Base-by-base conservation (phyloP, 2,888 invertebrate genomes). In the Phragmatobia fuliginosa region DNA sequence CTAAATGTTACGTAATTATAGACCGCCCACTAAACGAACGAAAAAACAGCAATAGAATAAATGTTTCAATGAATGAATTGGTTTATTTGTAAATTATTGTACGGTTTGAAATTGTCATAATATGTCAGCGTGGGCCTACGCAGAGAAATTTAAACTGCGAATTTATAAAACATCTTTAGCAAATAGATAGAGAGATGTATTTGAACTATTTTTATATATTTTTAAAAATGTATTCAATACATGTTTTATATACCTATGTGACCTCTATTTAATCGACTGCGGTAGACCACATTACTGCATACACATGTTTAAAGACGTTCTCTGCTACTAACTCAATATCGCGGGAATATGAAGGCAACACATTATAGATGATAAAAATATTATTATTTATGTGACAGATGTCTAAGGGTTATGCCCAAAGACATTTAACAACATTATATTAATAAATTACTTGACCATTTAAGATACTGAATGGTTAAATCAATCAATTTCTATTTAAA, bases 21-120 rank as follows among this genome's bases (percentile, higher is more conserved):
- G 75, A 68, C 68, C 75, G 74, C 74, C 81, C 72, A 81, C 78
- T 71, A 75, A 70, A 68, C 70, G 63, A 71, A 73, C 77, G 59
- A 68, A 79, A 81, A 81, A 80, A 80, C 68, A 72, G 71, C 68
- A 73, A 76, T 77, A 74, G 81, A 77, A 80, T 78, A 78, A 76
- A 82, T 78, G 76, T 76, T 75, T 80, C 73, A 81, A 80, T 81
- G 83, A 79, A 83, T 78, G 75, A 78, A 78, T 77, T 75, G 60
- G 69, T 67, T 60, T 68, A 68, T 76, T 76, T 72, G 73, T 71
- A 73, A 83, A 81, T 81, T 78, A 80, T 75, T 68, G 71, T 72
- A 77, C 71, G 73, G 77, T 81, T 79, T 62, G 68, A 74, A 78
- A 73, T 73, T 83, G 83, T 84, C 81, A 81, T 82, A 85, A 85